Evolutionary conservation across 30 jellyfish, hydroid and myxozoan species (phyloP), one percentile per base, ranked within the genome.

Genomic region (Aurelia aurita complex sp. Pacific): DNA sequence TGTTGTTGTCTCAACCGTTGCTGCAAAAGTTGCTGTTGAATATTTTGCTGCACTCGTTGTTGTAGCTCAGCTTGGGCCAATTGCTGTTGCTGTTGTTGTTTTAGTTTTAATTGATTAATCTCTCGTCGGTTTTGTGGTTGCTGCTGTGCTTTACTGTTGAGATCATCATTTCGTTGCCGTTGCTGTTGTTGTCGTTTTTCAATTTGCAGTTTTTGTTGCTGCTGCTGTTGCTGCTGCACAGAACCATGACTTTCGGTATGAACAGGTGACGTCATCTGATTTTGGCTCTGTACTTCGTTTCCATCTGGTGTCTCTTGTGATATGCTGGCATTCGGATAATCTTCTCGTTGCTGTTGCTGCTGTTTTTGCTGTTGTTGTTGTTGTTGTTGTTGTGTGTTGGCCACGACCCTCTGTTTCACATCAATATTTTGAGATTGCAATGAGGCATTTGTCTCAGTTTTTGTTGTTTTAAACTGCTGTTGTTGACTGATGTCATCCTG

Each of bases 61-160:
- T 46, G 86, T 8, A 1, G 35, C 69, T 7, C 8, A 34, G 60
- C 35, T 62, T 67, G 64, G 40, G 34, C 67, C 19, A 50, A 77
- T 53, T 71, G 77, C 35, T 69, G 70, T 63, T 84, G 81, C 53
- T 84, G 88, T 43, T 59, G 87, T n/a, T 71, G 93, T 60, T 73
- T 60, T 42, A 35, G 69, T 36, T 40, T 68, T 52, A 15, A 19
- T 42, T 76, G 88, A 32, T 59, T 61, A 2, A 69, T 36, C 52
- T 66, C 86, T 51, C 36, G 89, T 42, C 14, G 72, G 33, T 64
- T 11, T 40, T 7, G 35, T 1, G 78, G 74, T 19, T 35, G 43
- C 61, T 68, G 85, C 33, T 35, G 60, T 61, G 57, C 57, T 46
- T 46, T 7, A 46, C 8, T 46, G 57, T 9, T 46, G 14, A 6